phyloP scores from a whole-genome alignment of 2,888 invertebrate species.

The Archaeoteleia sp. region DNA sequence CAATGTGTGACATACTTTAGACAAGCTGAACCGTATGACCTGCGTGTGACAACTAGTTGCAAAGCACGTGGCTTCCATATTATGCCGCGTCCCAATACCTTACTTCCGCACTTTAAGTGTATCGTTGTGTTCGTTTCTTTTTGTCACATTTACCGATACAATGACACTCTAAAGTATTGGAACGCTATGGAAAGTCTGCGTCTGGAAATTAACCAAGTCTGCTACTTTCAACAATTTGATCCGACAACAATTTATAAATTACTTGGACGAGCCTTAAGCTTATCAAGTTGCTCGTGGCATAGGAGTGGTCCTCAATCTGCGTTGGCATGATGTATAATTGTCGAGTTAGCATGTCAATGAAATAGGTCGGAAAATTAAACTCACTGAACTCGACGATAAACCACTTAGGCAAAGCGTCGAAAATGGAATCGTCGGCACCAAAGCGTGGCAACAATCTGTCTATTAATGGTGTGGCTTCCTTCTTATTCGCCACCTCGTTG shows the following conservation, averaged over 20 bases:
- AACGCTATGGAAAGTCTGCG: conserved; percentile 45
- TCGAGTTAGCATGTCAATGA: conserved; percentile 82
- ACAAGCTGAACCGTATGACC: conserved; percentile 33
- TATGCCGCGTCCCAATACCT: conserved; percentile 45
- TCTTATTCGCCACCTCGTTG: too few species aligned
- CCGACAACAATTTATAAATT: conserved; percentile 74
- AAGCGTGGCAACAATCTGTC: not conserved
- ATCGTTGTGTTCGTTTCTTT: conserved; percentile 41
- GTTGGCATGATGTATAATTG: conserved; percentile 81
- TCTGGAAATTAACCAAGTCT: conserved; percentile 34
- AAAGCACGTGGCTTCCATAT: conserved; percentile 42
- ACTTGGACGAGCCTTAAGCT: conserved; percentile 80
- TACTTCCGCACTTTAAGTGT: conserved; percentile 40
- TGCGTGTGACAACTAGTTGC: conserved; percentile 26
- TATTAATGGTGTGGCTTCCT: conserved; percentile 28
- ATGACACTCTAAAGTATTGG: conserved; percentile 48
- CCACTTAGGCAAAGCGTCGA: conserved; percentile 75
- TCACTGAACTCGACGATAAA: conserved; percentile 79
- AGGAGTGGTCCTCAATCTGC: conserved; percentile 83
- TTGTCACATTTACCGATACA: conserved; percentile 42
- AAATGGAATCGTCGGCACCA: conserved; percentile 19
- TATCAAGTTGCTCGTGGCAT: too few species aligned
- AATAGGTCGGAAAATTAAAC: conserved; percentile 80
- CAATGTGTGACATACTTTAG: not conserved
- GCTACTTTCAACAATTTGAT: conserved; percentile 37